Conservation (phyloP, 2,888 invertebrate genomes). For the Anorthoa munda region DNA sequence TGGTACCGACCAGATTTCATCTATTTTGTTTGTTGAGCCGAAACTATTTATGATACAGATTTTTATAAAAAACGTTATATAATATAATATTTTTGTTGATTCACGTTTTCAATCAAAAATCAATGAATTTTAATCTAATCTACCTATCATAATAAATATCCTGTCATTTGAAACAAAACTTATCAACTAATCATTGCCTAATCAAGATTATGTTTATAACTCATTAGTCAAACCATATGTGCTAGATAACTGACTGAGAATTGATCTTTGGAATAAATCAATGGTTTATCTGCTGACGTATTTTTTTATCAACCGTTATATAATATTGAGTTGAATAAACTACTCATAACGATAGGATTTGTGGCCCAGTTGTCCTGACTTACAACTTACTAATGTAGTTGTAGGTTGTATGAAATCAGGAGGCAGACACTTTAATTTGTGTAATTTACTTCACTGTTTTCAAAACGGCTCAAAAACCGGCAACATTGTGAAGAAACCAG, state of each 20-base stretch:
- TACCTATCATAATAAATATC: neutral
- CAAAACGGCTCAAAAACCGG: too few species aligned
- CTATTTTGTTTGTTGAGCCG: too few species aligned
- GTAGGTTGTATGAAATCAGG: too few species aligned
- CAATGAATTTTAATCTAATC: conserved; percentile 24
- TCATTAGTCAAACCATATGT: neutral
- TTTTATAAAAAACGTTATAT: too few species aligned
- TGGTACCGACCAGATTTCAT: too few species aligned
- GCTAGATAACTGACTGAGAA: neutral
- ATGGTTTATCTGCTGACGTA: neutral
- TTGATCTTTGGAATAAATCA: neutral
- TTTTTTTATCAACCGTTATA: neutral
- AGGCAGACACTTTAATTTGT: too few species aligned
- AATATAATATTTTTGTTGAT: neutral
- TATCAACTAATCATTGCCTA: neutral
- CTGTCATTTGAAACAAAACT: conserved; percentile 8
- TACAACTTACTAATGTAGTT: too few species aligned
- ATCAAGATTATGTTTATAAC: neutral
- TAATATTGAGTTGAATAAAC: neutral
- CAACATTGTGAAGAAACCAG: neutral
- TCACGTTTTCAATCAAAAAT: conserved; percentile 4
- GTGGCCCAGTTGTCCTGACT: neutral
- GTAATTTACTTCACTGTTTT: too few species aligned
- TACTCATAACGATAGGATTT: neutral
- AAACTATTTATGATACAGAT: too few species aligned